Conservation (phyloP, 2,797 vertebrate genomes). For the Premnoplex brunnescens region DNA sequence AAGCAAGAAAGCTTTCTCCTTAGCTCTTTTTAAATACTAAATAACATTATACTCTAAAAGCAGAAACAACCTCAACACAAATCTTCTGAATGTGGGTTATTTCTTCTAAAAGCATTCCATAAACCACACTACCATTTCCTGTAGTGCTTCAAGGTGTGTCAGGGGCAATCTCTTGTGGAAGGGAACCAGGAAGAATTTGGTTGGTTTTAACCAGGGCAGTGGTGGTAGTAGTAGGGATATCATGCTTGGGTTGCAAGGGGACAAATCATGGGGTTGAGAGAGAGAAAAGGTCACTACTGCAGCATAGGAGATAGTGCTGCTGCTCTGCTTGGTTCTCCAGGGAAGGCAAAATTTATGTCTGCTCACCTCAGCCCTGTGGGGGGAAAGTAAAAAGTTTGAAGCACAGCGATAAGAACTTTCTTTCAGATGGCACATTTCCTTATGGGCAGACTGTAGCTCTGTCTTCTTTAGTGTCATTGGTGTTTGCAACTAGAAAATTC, state of each 20-base stretch:
- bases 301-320: fast-evolving
- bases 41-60: background rate
- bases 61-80: background rate
- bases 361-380: background rate
- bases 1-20: background rate
- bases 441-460: background rate
- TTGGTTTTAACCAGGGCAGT: background rate
- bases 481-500: background rate
- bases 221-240: background rate
- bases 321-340: background rate
- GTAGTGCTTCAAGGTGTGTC: background rate
- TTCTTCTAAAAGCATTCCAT: background rate
- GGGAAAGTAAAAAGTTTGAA: background rate
- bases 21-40: background rate
- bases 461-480: background rate
- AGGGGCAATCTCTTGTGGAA: background rate
- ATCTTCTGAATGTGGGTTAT: background rate
- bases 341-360: background rate
- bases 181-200: background rate
- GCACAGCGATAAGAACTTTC: background rate
- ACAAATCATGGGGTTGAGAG: fast-evolving
- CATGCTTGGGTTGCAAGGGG: fast-evolving
- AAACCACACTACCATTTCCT: background rate
- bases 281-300: fast-evolving
- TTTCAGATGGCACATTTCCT: background rate